Evolutionary conservation across 2,888 invertebrate genomes (phyloP), one percentile per base, ranked within the genome.

Genomic region (Frankliniella fusca): DNA sequence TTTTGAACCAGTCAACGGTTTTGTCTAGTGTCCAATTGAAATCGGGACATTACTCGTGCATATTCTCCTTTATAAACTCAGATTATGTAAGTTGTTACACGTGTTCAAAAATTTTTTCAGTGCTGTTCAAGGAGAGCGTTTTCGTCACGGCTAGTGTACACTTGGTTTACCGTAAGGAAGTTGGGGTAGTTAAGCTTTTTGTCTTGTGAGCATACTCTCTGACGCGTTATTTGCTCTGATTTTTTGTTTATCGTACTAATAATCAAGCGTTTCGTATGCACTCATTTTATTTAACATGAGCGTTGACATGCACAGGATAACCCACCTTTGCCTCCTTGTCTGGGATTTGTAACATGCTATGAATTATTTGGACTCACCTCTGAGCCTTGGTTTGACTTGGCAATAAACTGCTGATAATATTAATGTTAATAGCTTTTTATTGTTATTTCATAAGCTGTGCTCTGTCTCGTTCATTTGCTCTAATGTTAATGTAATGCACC

Each of bases 1-100:
- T 76, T 76, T 76, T 76, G 70, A 76, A 76, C 70, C 23, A 61
- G 10, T 61, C 27, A 76, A 76, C 70, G 70, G 70, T 27, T 76
- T 23, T 76, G 23, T 27, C 61, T 11, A n/a, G 10, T 1, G n/a
- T 61, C 15, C 10, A 27, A 23, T 27, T 54, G 15, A 12, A 3
- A 23, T 76, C 8, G 12, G 27, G 70, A 27, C 70, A 27, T 27
- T 10, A 12, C 27, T 76, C 3, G 12, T 23, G 70, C 12, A 12
- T 12, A 3, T 2, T 27, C n/a, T 76, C 1, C 27, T 10, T 27
- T 12, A 12, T 23, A 3, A 12, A 1, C 23, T 11, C 9, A 27
- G 27, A 76, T 76, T 0, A 27, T 76, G 70, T 76, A 8, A 76
- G 70, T 76, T n/a, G 12, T 0, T 27, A 27, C 9, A 38, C 5